Evolutionary conservation across 2,797 vertebrate genomes (phyloP).

Genomic region (Phalanger gymnotis): DNA sequence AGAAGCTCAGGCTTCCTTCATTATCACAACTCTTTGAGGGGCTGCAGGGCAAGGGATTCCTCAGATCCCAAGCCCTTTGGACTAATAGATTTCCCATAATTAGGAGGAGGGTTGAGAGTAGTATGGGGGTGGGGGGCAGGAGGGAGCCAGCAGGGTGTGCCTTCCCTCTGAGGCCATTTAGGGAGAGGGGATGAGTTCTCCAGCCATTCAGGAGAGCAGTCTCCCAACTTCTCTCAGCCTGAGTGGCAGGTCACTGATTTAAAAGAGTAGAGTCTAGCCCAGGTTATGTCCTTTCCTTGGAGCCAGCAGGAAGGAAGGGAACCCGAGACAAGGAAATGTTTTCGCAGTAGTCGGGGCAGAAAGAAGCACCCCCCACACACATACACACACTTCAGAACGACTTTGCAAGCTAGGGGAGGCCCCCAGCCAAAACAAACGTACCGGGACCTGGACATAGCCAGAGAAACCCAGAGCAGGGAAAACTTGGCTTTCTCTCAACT

Average conservation of each 20-base stretch:
- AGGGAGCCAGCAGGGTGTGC: not conserved
- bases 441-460: constrained; percentile 32
- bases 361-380: constrained; percentile 22
- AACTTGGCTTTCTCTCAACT: constrained; percentile 66
- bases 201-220: constrained; percentile 38
- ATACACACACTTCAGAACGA: constrained; percentile 9
- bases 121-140: not conserved
- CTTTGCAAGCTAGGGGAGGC: constrained; percentile 25
- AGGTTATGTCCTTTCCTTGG: constrained; percentile 53
- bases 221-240: constrained; percentile 57
- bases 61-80: constrained; percentile 54
- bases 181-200: constrained; percentile 74
- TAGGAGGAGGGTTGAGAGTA: constrained; percentile 16
- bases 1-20: constrained; percentile 47
- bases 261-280: constrained; percentile 13
- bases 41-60: constrained; percentile 71
- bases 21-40: constrained; percentile 73
- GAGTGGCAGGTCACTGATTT: constrained; percentile 59
- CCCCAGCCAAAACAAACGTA: constrained; percentile 30
- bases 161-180: constrained; percentile 38
- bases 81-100: constrained; percentile 22
- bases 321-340: not conserved
- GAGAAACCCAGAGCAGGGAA: not conserved
- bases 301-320: not conserved
- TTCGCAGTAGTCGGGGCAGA: not conserved